Base-by-base conservation (phyloP, 2,113 vertebrate species). In the Pteruthius melanotis region DNA sequence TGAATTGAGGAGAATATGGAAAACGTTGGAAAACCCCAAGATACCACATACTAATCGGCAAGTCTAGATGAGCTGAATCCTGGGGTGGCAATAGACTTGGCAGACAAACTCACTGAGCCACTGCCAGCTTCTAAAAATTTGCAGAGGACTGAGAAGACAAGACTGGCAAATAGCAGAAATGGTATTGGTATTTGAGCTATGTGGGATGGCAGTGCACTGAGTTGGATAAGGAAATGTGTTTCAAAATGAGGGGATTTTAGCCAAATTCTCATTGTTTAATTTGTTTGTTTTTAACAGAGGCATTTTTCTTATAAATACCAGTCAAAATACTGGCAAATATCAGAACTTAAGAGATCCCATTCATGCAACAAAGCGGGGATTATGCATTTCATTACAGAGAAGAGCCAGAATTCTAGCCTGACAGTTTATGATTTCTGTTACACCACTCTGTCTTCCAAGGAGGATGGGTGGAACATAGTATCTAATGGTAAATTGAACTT, bases 111-210 rank as follows among this genome's bases (percentile, higher is more conserved):
- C 28, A 12, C 23, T 93, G 85, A 90, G 40, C 49, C 14, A 16
- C 45, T 94, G 76, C 88, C 92, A 94, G 54, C 63, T 94, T 92
- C 63, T 83, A 80, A 95, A 90, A 83, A 77, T 77, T 77, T 80
- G 10, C 13, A 42, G 45, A 83, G 42, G 70, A 49, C 60, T 59
- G 68, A 88, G 72, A 89, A 94, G 68, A 47, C n/a, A 89, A 76
- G 71, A 57, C 54, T 80, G 35, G 70, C 28, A 88, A 86, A 80
- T 4, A 57, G 57, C 8, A 83, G 50, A 72, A 93, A 49, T 57
- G 8, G 30, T 94, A 31, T 50, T 87, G 70, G 27, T 90, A 68
- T 50, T 93, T 72, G 86, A 90, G 78, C 14, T 81, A 7, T 27
- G 13, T 75, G 28, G 61, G 92, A 59, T 31, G 83, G n/a, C 71